These are phyloP conservation scores for Mastacembelus armatus DNA, from an alignment of 2,797 vertebrate genomes.

Conservation along the genomic window DNA sequence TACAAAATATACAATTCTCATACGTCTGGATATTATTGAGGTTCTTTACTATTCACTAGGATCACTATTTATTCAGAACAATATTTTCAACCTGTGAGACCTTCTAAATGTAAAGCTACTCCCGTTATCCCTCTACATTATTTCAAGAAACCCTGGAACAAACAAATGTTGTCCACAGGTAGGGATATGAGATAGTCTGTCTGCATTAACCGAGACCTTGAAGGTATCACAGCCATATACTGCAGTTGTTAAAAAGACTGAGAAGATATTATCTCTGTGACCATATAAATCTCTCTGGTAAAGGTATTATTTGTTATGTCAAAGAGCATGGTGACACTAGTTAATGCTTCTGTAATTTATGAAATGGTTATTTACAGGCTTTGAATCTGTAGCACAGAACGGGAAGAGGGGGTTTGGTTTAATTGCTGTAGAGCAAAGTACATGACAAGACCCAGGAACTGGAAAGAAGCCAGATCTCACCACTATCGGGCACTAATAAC, in stretches of 20 bases:
- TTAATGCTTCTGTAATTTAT: constrained; percentile 70
- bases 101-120: background rate
- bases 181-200: constrained; percentile 20
- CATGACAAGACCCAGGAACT: constrained; percentile 73
- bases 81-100: background rate
- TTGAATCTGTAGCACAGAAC: constrained; percentile 45
- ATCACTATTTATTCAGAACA: background rate
- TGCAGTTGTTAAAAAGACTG: constrained; percentile 47
- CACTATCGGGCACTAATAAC: constrained; percentile 86
- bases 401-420: constrained; percentile 67
- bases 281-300: constrained; percentile 58
- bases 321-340: constrained; percentile 53
- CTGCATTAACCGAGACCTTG: constrained; percentile 47
- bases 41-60: too few relatives aligned
- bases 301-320: constrained; percentile 68
- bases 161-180: constrained; percentile 9
- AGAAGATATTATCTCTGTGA: constrained; percentile 40
- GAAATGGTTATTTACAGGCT: constrained; percentile 70
- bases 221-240: constrained; percentile 35
- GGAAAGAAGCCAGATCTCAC: constrained; percentile 77
- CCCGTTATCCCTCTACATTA: background rate
- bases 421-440: constrained; percentile 79
- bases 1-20: too few relatives aligned
- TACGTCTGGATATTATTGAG: too few relatives aligned
- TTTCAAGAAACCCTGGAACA: background rate